Percentiles rank a stretch among this genome's conserved stretches.
These are phyloP conservation scores for Sipha maydis DNA, from an alignment of 2,888 invertebrate genomes.

Conservation along the genomic window DNA sequence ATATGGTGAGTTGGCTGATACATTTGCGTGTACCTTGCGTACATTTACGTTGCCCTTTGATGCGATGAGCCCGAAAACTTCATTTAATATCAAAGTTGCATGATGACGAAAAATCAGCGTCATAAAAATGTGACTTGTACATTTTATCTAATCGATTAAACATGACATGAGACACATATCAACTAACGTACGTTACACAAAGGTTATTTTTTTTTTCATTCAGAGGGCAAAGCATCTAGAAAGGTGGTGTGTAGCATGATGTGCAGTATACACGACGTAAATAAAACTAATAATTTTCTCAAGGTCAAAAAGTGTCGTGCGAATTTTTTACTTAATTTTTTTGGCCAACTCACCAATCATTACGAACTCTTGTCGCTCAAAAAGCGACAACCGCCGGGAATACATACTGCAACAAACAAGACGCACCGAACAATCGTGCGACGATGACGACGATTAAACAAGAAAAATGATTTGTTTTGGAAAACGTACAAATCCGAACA, in stretches of 20 bases:
- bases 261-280: neutral
- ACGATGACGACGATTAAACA: neutral
- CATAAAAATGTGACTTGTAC: neutral
- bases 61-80: neutral
- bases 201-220: neutral
- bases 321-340: neutral
- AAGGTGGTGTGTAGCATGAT: neutral
- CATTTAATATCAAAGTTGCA: neutral
- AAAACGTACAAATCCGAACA: constrained; percentile 28
- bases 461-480: constrained; percentile 18
- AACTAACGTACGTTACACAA: neutral
- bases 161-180: neutral
- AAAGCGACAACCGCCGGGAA: constrained; percentile 51
- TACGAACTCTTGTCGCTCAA: constrained; percentile 56
- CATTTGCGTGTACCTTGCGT: neutral
- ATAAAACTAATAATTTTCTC: constrained; percentile 26
- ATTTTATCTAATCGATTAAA: neutral
- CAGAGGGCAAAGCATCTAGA: neutral
- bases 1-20: neutral
- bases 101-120: neutral
- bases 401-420: constrained; percentile 16
- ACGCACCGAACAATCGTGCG: neutral
- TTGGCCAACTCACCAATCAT: constrained; percentile 55
- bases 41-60: neutral
- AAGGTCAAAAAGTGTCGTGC: constrained; percentile 28